These are phyloP conservation scores for Tortricodes alternella DNA, from an alignment of 2,888 invertebrate genomes.

Conservation along the genomic window DNA sequence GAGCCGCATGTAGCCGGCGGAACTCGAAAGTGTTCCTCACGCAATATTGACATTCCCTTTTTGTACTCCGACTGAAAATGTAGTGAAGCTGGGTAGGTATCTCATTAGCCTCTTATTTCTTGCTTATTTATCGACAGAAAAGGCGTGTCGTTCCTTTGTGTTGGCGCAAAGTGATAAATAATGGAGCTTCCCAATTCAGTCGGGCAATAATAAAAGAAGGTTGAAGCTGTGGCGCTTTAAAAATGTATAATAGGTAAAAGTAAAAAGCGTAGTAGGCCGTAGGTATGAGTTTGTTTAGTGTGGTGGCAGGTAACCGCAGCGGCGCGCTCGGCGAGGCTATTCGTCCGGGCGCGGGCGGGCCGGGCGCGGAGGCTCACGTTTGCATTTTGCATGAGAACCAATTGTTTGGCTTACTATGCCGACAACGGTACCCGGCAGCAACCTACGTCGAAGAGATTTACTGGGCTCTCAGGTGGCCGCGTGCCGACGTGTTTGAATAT, in stretches of 20 bases:
- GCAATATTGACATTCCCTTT: constrained; percentile 61
- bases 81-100: constrained; percentile 7
- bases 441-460: constrained; percentile 44
- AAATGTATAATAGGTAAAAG: constrained; percentile 51
- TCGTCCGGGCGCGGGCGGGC: constrained; percentile 38
- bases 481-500: constrained; percentile 10
- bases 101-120: constrained; percentile 44
- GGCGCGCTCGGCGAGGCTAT: constrained; percentile 46
- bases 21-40: constrained; percentile 40
- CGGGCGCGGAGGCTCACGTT: constrained; percentile 46
- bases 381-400: constrained; percentile 70
- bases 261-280: constrained; percentile 41
- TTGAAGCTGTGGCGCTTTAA: constrained; percentile 41
- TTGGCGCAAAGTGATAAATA: constrained; percentile 43
- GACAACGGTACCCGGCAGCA: constrained; percentile 41
- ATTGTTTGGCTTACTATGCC: constrained; percentile 55
- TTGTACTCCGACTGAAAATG: constrained; percentile 40
- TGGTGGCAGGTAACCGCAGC: constrained; percentile 49
- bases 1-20: neutral
- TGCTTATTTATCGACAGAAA: constrained; percentile 42
- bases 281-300: constrained; percentile 52
- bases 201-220: constrained; percentile 35
- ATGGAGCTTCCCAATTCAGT: constrained; percentile 40
- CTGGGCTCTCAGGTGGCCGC: constrained; percentile 32
- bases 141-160: constrained; percentile 25